Base-by-base conservation (phyloP, 1,140 invertebrate species). In the Pseudomyrmex dendroicus region DNA sequence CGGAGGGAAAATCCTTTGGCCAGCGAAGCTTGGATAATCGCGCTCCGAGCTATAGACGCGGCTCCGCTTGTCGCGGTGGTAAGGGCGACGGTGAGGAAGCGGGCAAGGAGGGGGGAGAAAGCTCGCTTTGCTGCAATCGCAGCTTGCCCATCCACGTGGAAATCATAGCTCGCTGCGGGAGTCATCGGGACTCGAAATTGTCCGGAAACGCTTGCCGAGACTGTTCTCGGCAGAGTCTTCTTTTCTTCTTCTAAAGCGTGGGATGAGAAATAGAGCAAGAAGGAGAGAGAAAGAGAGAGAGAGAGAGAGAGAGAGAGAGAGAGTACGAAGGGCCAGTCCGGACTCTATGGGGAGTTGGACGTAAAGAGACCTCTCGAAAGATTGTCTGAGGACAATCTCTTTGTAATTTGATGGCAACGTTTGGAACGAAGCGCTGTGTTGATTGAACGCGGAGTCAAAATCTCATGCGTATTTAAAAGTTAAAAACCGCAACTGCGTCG, bases 11-110 rank as follows among this genome's bases (percentile, higher is more conserved):
- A 92, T 93, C 91, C 92, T 93, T 93, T 93, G 93, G 92, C 85
- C 89, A 94, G 91, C 90, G 88, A 90, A 93, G 93, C 92, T 93
- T 92, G 91, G 89, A 92, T 94, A 94, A 93, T 93, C 91, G 91
- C 76, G 85, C 88, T 90, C 78, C 63, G 62, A 89, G 90, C 89
- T 92, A 91, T 92, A 91, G 76, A 78, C 82, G 77, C 54, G 35
- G 35, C 35, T 35, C 5, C 35, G 84, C 62, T 83, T 88, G 67
- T 78, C 80, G 59, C 46, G 70, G 78, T 85, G 82, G 67, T 83
- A 62, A 73, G 50, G 56, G 20, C n/a, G 68, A n/a, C 57, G 82
- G 66, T 13, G 20, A 17, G 54, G 50, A 46, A 35, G 35, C 35
- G 15, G 59, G 61, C 22, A 22, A n/a, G 48, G 10, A 22, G 57